Conservation (phyloP, 2,113 vertebrate genomes). For the Callospermophilus lateralis region DNA sequence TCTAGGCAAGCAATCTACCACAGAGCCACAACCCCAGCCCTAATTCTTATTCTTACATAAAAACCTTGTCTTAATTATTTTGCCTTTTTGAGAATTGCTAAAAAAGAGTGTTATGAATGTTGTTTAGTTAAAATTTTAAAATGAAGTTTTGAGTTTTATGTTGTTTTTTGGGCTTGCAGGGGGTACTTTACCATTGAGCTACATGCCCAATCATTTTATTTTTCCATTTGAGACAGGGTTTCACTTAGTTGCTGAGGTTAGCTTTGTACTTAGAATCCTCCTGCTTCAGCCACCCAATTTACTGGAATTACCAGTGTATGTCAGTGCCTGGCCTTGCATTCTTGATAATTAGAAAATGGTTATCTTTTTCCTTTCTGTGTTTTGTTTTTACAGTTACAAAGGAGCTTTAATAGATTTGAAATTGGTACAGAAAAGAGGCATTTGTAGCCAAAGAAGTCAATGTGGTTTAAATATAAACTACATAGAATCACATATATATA, state of each 20-base stretch:
- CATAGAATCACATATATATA: neutral
- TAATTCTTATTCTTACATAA: constrained; percentile 15
- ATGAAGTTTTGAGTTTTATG: neutral
- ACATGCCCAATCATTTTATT: neutral
- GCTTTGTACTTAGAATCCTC: neutral
- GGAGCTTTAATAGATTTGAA: constrained; percentile 35
- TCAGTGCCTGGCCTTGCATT: neutral
- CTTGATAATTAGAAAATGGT: constrained; percentile 46
- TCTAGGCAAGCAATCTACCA: too few relatives aligned
- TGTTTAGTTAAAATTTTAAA: constrained; percentile 53
- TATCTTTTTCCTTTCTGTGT: neutral
- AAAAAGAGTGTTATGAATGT: neutral
- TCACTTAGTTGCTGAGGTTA: neutral
- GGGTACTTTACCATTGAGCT: neutral
- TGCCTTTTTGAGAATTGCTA: constrained; percentile 50
- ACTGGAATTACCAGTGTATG: neutral
- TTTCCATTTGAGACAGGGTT: neutral
- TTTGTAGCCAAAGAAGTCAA: neutral
- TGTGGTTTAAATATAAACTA: constrained; percentile 21
- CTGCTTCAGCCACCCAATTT: neutral
- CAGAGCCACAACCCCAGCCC: too few relatives aligned
- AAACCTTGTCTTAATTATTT: constrained; percentile 43
- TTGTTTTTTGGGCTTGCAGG: too few relatives aligned
- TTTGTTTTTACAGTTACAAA: neutral
- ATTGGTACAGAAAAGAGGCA: constrained; percentile 3